Conservation (phyloP, 2,888 invertebrate genomes). For the Dicycla oo region DNA sequence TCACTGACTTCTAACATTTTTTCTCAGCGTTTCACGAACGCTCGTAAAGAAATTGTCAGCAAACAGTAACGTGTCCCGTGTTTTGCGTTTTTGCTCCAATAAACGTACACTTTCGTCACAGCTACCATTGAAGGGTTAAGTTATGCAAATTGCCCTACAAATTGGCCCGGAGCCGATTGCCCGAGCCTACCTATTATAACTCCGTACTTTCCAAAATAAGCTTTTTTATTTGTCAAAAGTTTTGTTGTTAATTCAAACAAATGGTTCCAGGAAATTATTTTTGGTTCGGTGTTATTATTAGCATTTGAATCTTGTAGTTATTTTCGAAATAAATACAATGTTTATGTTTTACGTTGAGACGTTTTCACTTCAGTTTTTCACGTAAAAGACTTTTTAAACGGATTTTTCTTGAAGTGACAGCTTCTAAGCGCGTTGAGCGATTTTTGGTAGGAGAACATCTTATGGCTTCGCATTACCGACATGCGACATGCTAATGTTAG, state of each 20-base stretch:
- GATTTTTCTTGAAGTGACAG: too few species aligned
- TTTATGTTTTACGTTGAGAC: neutral
- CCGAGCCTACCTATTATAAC: conserved; percentile 72
- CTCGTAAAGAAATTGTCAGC: conserved; percentile 74
- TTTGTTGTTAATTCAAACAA: conserved; percentile 66
- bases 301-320: conserved; percentile 33
- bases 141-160: conserved; percentile 88
- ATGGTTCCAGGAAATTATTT: conserved; percentile 60
- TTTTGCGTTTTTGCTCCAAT: conserved; percentile 84
- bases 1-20: conserved; percentile 49
- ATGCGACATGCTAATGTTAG: too few species aligned
- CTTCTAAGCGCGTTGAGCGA: too few species aligned
- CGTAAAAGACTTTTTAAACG: neutral
- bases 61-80: conserved; percentile 75
- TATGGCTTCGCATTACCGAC: too few species aligned
- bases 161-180: conserved; percentile 72
- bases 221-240: conserved; percentile 66
- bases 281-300: conserved; percentile 53
- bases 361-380: conserved; percentile 5
- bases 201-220: conserved; percentile 72
- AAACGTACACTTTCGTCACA: conserved; percentile 77
- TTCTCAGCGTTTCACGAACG: conserved; percentile 74
- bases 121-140: conserved; percentile 83
- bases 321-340: conserved; percentile 25
- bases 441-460: too few species aligned